These are phyloP conservation scores for Microchrysa polita DNA, from an alignment of 2,888 invertebrate genomes.

Conservation along the genomic window DNA sequence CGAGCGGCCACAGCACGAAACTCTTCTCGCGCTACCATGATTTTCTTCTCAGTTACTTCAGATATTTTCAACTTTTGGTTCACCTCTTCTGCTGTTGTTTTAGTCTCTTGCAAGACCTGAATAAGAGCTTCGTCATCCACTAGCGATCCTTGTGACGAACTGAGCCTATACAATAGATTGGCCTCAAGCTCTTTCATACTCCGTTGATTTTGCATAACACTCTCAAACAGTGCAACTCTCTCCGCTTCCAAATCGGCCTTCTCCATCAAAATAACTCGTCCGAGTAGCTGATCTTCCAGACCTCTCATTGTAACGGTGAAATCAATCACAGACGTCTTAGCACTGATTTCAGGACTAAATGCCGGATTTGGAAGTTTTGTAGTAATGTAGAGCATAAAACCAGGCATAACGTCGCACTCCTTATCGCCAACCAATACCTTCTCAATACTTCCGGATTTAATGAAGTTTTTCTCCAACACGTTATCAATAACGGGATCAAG, in stretches of 20 bases:
- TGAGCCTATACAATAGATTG: slow-evolving; percentile 88
- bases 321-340: slow-evolving; percentile 96
- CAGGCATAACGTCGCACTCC: slow-evolving; percentile 96
- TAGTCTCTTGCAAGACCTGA: slow-evolving; percentile 85
- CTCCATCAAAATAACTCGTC: slow-evolving; percentile 94
- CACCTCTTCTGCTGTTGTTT: slow-evolving; percentile 92
- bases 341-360: slow-evolving; percentile 96
- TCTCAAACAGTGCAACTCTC: slow-evolving; percentile 90
- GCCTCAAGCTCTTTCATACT: slow-evolving; percentile 96
- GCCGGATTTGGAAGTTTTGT: slow-evolving; percentile 96
- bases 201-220: slow-evolving; percentile 95
- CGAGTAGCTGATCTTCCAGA: slow-evolving; percentile 92
- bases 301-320: slow-evolving; percentile 98
- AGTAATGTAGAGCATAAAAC: slow-evolving; percentile 94
- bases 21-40: slow-evolving; percentile 92
- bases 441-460: slow-evolving; percentile 95
- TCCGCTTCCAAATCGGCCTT: slow-evolving; percentile 96
- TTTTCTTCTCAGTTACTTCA: slow-evolving; percentile 93
- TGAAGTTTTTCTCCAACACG: slow-evolving; percentile 96
- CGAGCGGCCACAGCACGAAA: slow-evolving; percentile 94
- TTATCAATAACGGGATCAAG: slow-evolving; percentile 96
- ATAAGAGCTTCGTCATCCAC: slow-evolving; percentile 97
- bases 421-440: slow-evolving; percentile 96
- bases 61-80: slow-evolving; percentile 92
- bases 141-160: slow-evolving; percentile 91